A percentile compares a stretch with the other conserved stretches of the same genome.
Conservation (phyloP, 2,113 vertebrate species). For the Thymallus thymallus region DNA sequence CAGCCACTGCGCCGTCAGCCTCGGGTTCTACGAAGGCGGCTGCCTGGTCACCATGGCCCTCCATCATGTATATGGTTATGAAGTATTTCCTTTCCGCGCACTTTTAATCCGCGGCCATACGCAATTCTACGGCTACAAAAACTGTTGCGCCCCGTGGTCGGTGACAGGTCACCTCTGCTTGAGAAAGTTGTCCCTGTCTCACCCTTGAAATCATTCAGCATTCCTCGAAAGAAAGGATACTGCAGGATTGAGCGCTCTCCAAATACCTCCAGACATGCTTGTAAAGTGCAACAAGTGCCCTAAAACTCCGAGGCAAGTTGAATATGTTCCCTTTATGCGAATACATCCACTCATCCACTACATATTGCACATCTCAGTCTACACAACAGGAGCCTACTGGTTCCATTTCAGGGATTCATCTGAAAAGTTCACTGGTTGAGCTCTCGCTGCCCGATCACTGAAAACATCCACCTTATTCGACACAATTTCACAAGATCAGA, state of each 20-base stretch:
- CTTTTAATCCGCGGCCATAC: slow-evolving; percentile 35
- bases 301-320: background rate
- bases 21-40: slow-evolving; percentile 25
- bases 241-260: too few species aligned
- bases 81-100: slow-evolving; percentile 8
- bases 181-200: slow-evolving; percentile 49
- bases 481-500: background rate
- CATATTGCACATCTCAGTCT: background rate
- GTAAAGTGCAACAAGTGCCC: background rate
- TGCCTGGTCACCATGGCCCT: slow-evolving; percentile 66
- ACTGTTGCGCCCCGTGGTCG: too few species aligned
- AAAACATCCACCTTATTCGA: slow-evolving; percentile 20
- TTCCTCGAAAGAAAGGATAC: slow-evolving; percentile 32
- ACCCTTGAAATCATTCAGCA: slow-evolving; percentile 2
- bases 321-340: background rate
- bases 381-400: too few species aligned
- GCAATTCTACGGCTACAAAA: slow-evolving; percentile 10
- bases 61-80: slow-evolving; percentile 59
- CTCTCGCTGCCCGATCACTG: background rate
- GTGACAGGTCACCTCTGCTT: slow-evolving; percentile 19
- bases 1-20: too few species aligned
- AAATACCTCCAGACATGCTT: slow-evolving; percentile 41
- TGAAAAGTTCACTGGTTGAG: slow-evolving; percentile 38
- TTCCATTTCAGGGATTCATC: slow-evolving; percentile 31
- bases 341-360: background rate